phyloP scores from a whole-genome alignment of 2,113 vertebrate genomes.

The Montifringilla adamsi region DNA sequence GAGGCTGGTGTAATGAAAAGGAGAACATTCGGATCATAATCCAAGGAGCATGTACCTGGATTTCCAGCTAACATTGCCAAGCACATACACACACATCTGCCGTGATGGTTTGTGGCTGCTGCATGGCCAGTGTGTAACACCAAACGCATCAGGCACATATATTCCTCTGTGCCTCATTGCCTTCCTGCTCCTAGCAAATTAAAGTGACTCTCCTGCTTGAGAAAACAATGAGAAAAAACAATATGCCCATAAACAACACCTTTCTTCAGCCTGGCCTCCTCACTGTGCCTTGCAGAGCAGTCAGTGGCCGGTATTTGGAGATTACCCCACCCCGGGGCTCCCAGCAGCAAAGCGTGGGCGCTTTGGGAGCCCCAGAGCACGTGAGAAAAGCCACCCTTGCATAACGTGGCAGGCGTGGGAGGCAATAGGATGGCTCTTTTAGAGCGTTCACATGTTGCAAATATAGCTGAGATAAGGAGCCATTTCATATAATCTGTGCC shows the following conservation, averaged over 20 bases:
- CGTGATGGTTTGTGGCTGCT: background rate
- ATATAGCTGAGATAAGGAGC: background rate
- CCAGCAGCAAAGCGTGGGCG: background rate
- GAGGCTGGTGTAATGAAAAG: background rate
- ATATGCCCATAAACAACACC: background rate
- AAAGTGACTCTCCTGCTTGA: background rate
- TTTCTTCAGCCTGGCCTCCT: background rate
- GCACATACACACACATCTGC: background rate
- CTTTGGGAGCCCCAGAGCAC: background rate
- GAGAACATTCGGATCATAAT: background rate
- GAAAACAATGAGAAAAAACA: background rate
- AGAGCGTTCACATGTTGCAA: background rate
- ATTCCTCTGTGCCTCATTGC: background rate
- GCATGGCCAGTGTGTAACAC: background rate
- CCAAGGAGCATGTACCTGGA: background rate
- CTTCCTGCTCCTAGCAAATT: background rate
- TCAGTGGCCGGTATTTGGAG: background rate
- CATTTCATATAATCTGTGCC: background rate
- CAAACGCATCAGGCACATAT: rapidly evolving
- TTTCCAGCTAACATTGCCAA: background rate
- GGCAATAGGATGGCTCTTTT: background rate
- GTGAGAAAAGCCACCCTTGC: background rate
- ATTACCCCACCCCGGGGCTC: background rate
- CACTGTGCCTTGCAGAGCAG: background rate
- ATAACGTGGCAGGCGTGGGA: background rate